phyloP scores from a whole-genome alignment of 2,797 vertebrate species.

The Mergus octosetaceus region DNA sequence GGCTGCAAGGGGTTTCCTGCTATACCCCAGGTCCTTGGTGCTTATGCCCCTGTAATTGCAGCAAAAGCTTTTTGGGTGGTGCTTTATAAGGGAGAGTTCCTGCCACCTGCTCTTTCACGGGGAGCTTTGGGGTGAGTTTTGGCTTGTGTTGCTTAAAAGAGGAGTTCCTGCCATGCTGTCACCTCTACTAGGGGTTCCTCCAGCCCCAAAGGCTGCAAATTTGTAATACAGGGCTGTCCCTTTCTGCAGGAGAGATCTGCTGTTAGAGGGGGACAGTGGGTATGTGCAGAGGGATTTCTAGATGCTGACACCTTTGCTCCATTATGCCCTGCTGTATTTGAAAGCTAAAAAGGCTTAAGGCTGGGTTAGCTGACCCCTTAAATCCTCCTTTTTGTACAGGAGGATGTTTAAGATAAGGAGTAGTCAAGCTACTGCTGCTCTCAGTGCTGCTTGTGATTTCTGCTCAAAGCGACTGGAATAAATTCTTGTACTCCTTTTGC shows the following conservation, averaged over 20 bases:
- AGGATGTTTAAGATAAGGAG: neutral
- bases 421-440: neutral
- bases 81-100: rapidly evolving
- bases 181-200: rapidly evolving
- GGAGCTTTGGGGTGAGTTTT: rapidly evolving
- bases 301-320: rapidly evolving
- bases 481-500: neutral
- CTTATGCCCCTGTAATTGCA: neutral
- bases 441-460: neutral
- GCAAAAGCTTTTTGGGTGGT: rapidly evolving
- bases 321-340: rapidly evolving
- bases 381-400: neutral
- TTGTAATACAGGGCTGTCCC: rapidly evolving
- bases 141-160: rapidly evolving
- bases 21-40: rapidly evolving
- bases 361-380: neutral
- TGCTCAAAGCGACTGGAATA: neutral
- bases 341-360: neutral
- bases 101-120: rapidly evolving
- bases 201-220: neutral
- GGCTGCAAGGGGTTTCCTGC: rapidly evolving
- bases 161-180: rapidly evolving
- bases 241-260: too few relatives aligned
- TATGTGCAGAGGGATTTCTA: rapidly evolving
- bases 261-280: neutral